These are phyloP conservation scores for Accipiter cooperii DNA, from an alignment of 2,113 vertebrate species.

Conservation along the genomic window DNA sequence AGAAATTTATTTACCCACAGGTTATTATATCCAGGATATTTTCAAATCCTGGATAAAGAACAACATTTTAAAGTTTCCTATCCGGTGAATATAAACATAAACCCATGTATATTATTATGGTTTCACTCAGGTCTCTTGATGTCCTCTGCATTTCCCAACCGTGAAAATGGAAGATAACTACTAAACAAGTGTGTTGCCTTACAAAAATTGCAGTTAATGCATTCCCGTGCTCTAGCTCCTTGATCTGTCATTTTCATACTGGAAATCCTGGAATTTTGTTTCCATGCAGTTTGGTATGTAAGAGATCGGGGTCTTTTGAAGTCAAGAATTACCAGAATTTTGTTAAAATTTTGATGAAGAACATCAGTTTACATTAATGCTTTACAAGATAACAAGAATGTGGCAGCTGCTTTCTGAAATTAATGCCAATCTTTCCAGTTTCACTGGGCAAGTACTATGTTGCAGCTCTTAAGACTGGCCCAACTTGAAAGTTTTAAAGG, in stretches of 20 bases:
- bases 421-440: not conserved
- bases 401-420: not conserved
- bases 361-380: not conserved
- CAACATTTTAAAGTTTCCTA: not conserved
- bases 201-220: not conserved
- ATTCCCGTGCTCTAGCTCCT: not conserved
- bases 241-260: not conserved
- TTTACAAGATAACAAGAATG: not conserved
- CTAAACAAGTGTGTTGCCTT: not conserved
- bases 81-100: not conserved
- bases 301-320: not conserved
- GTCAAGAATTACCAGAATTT: not conserved
- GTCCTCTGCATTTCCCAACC: not conserved
- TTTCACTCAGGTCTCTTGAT: not conserved
- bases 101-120: not conserved
- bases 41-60: not conserved
- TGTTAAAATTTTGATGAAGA: not conserved
- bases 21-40: not conserved
- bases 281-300: not conserved
- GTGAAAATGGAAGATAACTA: not conserved
- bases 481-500: not conserved
- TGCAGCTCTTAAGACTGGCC: not conserved
- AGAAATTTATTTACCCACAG: not conserved
- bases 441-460: not conserved
- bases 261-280: not conserved